Evolutionary conservation across 23 tunicate species (phyloP).

Genomic region (Aplidium turbinatum): DNA sequence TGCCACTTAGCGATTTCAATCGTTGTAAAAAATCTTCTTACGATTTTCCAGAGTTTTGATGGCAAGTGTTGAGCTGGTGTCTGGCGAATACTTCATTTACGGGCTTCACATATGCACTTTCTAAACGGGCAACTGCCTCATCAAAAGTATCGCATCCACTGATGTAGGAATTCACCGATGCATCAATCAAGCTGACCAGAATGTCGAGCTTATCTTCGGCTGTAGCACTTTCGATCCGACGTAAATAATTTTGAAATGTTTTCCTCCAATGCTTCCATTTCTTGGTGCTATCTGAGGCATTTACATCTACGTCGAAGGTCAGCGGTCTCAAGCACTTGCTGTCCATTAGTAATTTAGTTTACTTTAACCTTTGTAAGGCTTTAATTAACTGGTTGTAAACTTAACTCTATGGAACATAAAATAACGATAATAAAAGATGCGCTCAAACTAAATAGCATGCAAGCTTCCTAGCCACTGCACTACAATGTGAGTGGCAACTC

Average conservation of each 20-base stretch:
- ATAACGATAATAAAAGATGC: too few relatives aligned
- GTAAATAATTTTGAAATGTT: slow-evolving; percentile 4
- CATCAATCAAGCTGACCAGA: slow-evolving; percentile 1
- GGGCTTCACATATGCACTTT: slow-evolving; percentile 5
- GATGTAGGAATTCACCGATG: not conserved
- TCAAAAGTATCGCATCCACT: slow-evolving; percentile 4
- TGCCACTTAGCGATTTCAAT: not conserved
- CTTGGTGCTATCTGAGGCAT: not conserved
- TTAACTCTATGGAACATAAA: too few relatives aligned
- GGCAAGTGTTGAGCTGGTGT: too few relatives aligned
- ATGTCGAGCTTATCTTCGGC: slow-evolving; percentile 8
- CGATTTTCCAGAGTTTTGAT: too few relatives aligned
- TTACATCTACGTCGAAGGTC: slow-evolving; percentile 8
- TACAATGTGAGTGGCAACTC: too few relatives aligned
- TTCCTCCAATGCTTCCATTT: slow-evolving; percentile 19
- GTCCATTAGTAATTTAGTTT: too few relatives aligned
- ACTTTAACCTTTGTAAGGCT: too few relatives aligned
- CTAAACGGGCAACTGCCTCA: not conserved
- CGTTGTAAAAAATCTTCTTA: slow-evolving; percentile 5
- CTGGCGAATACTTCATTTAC: slow-evolving; percentile 11
- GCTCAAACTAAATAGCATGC: too few relatives aligned
- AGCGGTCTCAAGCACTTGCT: slow-evolving; percentile 13
- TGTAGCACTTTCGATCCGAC: slow-evolving; percentile 4
- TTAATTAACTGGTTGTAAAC: too few relatives aligned
- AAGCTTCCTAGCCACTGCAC: too few relatives aligned